A percentile compares a stretch with the other conserved stretches of the same genome.
phyloP scores from a whole-genome alignment of 2,797 vertebrate species.

The Oreochromis grahami region DNA sequence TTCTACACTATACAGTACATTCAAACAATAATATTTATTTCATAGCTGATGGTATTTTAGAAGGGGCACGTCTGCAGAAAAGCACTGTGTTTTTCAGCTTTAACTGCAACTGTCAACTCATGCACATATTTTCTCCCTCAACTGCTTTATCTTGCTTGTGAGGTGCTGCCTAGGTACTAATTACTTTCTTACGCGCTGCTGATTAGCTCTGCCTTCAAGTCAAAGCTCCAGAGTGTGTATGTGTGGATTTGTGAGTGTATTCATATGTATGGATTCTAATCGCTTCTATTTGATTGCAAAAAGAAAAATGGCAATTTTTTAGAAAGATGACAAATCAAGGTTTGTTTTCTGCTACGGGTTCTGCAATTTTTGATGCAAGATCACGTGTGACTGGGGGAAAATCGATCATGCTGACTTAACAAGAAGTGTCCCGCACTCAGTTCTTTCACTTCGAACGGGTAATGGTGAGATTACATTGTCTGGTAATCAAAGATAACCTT shows the following conservation, averaged over 20 bases:
- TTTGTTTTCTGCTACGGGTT: constrained; percentile 5
- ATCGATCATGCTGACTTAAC: constrained; percentile 26
- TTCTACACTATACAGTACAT: neutral
- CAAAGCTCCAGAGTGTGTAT: constrained; percentile 22
- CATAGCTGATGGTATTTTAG: neutral
- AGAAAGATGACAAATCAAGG: constrained; percentile 37
- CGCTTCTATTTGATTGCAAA: constrained; percentile 59
- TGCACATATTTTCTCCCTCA: neutral
- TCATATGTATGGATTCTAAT: constrained; percentile 55
- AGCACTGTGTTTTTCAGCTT: neutral
- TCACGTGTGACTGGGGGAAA: neutral
- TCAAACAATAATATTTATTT: neutral
- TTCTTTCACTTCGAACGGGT: constrained; percentile 33
- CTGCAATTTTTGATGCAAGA: neutral
- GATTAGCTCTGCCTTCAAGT: constrained; percentile 57
- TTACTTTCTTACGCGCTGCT: constrained; percentile 53
- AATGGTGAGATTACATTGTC: constrained; percentile 48
- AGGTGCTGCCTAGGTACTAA: constrained; percentile 50
- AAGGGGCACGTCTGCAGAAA: neutral
- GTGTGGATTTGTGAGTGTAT: neutral
- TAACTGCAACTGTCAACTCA: constrained; percentile 1
- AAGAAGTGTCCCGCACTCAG: neutral
- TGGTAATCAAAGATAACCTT: constrained; percentile 44
- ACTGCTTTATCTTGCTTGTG: constrained; percentile 3
- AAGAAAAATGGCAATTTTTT: constrained; percentile 22